These are phyloP conservation scores for Agrochola lota DNA, from an alignment of 2,888 invertebrate genomes.

Conservation along the genomic window DNA sequence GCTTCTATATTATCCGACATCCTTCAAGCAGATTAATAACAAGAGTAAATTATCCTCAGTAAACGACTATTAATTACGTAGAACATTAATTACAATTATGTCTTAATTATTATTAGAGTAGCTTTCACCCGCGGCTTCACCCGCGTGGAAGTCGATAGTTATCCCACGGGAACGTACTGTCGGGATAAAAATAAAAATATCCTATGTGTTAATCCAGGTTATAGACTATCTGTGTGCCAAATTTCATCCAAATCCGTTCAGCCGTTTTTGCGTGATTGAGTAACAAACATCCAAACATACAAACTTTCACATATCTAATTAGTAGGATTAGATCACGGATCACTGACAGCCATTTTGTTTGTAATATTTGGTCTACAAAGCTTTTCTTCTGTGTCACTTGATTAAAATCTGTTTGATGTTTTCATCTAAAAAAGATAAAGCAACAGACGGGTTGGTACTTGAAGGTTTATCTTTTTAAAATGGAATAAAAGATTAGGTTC, in stretches of 20 bases:
- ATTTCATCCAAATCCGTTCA: too few species aligned
- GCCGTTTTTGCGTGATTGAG: too few species aligned
- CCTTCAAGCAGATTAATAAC: constrained; percentile 36
- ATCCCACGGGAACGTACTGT: too few species aligned
- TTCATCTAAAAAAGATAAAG: constrained; percentile 2
- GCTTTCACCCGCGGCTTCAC: too few species aligned
- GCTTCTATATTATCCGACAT: constrained; percentile 15
- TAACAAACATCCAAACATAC: too few species aligned
- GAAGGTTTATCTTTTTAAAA: not conserved
- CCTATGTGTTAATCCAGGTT: too few species aligned
- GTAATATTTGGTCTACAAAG: constrained; percentile 25
- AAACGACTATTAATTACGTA: constrained; percentile 38
- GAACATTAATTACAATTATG: constrained; percentile 40
- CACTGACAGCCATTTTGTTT: constrained; percentile 23
- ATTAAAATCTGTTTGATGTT: constrained; percentile 33
- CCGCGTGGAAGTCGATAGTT: too few species aligned
- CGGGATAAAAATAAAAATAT: too few species aligned
- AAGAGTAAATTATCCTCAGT: constrained; percentile 19
- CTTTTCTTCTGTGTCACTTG: not conserved
- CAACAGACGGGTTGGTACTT: not conserved
- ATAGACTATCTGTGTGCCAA: not conserved
- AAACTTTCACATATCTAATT: too few species aligned
- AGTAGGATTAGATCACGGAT: constrained; percentile 11
- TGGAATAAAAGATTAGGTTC: not conserved
- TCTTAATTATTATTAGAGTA: constrained; percentile 40